Percentiles rank a stretch among this genome's conserved stretches.
phyloP scores from a whole-genome alignment of 2,888 invertebrate species.

The Protonemura montana region DNA sequence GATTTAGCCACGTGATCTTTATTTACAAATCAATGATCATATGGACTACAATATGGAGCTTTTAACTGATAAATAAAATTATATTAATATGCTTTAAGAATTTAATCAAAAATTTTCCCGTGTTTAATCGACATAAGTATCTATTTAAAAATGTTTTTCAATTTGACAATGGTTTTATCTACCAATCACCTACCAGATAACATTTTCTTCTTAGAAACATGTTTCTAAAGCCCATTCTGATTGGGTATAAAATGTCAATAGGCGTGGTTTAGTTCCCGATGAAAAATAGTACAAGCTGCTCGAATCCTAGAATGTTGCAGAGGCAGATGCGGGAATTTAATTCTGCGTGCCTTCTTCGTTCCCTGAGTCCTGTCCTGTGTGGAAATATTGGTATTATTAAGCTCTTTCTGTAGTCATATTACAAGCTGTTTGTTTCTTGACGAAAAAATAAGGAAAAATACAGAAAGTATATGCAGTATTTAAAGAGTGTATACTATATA shows the following conservation, averaged over 20 bases:
- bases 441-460: no score
- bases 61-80: neutral
- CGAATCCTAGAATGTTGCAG: no score
- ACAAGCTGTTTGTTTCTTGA: no score
- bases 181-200: neutral
- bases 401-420: no score
- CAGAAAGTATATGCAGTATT: no score
- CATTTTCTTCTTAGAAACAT: neutral
- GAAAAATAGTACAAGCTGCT: no score
- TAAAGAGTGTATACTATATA: no score
- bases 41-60: neutral
- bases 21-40: constrained; percentile 41
- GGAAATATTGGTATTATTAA: no score
- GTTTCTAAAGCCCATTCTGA: constrained; percentile 7
- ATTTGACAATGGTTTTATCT: neutral
- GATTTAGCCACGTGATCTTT: constrained; percentile 42
- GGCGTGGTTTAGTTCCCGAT: constrained; percentile 46
- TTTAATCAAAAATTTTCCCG: constrained; percentile 28
- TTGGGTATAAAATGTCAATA: constrained; percentile 39
- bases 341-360: no score
- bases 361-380: no score
- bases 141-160: neutral
- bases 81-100: neutral
- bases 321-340: no score
- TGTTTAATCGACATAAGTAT: neutral